Evolutionary conservation across 2,888 invertebrate species (phyloP), one percentile per base, ranked within the genome.

Genomic region (Caenorhabditis virilis): DNA sequence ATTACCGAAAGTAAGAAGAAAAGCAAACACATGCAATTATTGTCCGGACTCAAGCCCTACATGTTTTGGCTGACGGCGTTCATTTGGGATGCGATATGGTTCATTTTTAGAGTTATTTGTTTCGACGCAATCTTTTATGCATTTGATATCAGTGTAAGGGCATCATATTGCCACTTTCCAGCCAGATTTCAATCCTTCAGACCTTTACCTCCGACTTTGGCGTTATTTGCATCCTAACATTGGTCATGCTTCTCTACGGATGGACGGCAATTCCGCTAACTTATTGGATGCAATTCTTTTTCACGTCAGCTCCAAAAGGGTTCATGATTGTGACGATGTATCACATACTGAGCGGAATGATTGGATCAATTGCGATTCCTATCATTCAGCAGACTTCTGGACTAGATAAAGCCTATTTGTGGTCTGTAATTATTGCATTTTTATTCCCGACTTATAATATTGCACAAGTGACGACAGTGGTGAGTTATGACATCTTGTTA

Each of bases 1-100:
- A 78, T 79, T 39, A 69, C 78, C 6, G 79, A 79, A 46, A 51
- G 78, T 11, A 78, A 77, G 64, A 79, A 79, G 69, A 77, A 76
- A 35, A 71, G 67, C 22, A 79, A 79, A 48, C 79, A 78, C 57
- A 77, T 79, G 77, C 78, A 77, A 55, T 58, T 77, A 33, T 61
- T 78, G 50, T 68, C 62, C 20, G 79, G 79, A 33, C 57, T 78
- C 15, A 60, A 68, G n/a, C 72, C 74, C 18, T 76, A 72, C 72
- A 61, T 79, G 65, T 80, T 75, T 65, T 79, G 79, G 79, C 33
- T 67, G 36, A 73, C 74, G 0, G 51, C 77, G 5, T 77, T 72
- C 42, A 22, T 78, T 30, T 78, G 79, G 78, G 79, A 79, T 59
- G 65, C 68, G 23, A 47, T 66, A 15, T 77, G 62, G 62, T 79